A percentile compares a stretch with the other conserved stretches of the same genome.
Conservation (phyloP, 2,113 vertebrate genomes). For the Ptilonorhynchus violaceus region DNA sequence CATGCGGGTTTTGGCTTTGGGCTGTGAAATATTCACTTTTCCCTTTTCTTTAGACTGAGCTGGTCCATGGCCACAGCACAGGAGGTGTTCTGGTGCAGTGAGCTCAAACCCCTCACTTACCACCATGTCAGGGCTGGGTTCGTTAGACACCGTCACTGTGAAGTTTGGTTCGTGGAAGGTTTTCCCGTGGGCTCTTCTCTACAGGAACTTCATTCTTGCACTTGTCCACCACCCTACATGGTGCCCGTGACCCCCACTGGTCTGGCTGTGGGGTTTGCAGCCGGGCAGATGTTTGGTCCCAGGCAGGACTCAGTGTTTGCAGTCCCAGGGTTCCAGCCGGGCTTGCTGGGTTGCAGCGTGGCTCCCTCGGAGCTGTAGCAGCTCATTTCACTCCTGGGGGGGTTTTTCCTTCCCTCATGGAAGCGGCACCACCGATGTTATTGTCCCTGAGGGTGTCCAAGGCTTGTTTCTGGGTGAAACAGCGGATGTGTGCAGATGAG, state of each 20-base stretch:
- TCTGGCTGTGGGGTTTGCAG: background rate
- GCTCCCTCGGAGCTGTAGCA: fast-evolving
- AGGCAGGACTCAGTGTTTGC: background rate
- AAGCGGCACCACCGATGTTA: background rate
- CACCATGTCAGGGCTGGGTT: fast-evolving
- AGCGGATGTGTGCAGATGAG: background rate
- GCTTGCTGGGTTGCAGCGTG: background rate
- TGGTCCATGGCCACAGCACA: background rate
- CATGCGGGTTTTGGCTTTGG: background rate
- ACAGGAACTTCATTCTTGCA: background rate
- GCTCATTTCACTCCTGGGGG: background rate
- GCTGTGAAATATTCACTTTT: background rate
- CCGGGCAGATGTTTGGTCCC: background rate
- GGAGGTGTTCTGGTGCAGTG: background rate
- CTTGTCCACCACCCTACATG: background rate
- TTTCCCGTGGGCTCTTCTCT: background rate
- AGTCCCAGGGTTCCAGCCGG: background rate
- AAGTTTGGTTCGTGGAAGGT: background rate
- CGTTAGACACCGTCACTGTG: fast-evolving
- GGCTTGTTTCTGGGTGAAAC: background rate
- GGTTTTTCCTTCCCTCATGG: background rate
- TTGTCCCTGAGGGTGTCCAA: background rate
- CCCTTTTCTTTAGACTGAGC: background rate
- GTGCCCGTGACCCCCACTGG: background rate
- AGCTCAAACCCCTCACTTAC: background rate